Percentiles rank a stretch among this genome's conserved stretches.
These are phyloP conservation scores for Antechinus flavipes DNA, from an alignment of 2,113 vertebrate genomes.

Conservation along the genomic window DNA sequence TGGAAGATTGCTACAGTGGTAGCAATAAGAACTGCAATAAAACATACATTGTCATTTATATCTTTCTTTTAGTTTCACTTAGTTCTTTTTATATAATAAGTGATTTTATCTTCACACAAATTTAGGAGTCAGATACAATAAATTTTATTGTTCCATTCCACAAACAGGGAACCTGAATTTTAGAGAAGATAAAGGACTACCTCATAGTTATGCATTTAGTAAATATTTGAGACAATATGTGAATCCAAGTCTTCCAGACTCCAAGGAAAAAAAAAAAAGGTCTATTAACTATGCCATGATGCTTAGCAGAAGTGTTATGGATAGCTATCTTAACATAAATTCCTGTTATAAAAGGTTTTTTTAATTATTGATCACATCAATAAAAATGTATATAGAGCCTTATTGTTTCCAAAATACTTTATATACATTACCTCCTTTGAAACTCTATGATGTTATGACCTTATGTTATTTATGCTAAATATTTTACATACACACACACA, in stretches of 20 bases:
- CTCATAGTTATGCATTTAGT: not conserved
- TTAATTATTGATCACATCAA: not conserved
- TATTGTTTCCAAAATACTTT: not conserved
- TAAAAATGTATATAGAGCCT: not conserved
- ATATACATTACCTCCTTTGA: not conserved
- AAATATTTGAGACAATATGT: not conserved
- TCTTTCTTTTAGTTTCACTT: not conserved
- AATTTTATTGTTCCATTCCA: not conserved
- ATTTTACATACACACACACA: not conserved
- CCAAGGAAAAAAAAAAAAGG: not conserved
- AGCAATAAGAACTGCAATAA: not conserved
- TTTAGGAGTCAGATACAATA: not conserved
- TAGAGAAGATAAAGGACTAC: no score
- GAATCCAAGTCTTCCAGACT: not conserved
- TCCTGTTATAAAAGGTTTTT: not conserved
- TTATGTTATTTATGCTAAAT: not conserved
- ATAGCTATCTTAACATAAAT: not conserved
- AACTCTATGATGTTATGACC: not conserved
- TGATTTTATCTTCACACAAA: not conserved
- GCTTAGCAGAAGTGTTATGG: not conserved
- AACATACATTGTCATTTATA: not conserved
- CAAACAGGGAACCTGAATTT: not conserved
- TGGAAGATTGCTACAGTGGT: not conserved
- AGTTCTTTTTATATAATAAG: not conserved
- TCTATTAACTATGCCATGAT: not conserved